Conservation (phyloP, 2,113 vertebrate genomes). For the Chaenogobius annularis region DNA sequence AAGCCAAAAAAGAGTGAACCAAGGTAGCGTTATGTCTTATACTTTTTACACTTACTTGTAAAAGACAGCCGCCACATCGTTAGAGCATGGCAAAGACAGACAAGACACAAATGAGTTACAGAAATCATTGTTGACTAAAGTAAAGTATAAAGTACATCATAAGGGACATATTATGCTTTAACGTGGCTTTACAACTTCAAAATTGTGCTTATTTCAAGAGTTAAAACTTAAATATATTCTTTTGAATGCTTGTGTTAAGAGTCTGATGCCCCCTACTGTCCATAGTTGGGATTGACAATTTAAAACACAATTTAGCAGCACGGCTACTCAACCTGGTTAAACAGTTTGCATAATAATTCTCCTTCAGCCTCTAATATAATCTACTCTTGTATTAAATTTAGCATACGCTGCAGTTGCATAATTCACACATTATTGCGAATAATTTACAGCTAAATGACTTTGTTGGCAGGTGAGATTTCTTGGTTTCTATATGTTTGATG, state of each 20-base stretch:
- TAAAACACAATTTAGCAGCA: neutral
- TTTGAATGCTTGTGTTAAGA: too few relatives aligned
- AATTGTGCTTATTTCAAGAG: too few relatives aligned
- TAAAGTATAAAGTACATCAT: slow-evolving; percentile 19
- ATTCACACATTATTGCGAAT: slow-evolving; percentile 1
- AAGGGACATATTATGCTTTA: neutral
- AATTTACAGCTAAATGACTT: neutral
- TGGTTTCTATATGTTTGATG: neutral
- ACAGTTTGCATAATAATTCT: neutral
- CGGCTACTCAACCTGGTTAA: neutral
- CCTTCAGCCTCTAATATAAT: neutral
- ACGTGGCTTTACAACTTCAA: neutral
- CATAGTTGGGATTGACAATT: neutral
- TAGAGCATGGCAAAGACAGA: slow-evolving; percentile 86
- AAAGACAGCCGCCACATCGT: slow-evolving; percentile 82
- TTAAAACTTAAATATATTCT: neutral
- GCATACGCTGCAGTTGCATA: neutral
- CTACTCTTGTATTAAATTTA: too few relatives aligned
- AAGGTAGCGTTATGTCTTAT: too few relatives aligned
- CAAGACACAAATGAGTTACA: slow-evolving; percentile 92
- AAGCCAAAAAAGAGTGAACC: neutral
- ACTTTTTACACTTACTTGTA: slow-evolving; percentile 86
- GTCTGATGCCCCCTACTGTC: neutral
- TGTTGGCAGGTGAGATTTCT: neutral
- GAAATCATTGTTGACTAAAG: slow-evolving; percentile 73